Conservation (phyloP, 2,797 vertebrate genomes). For the Melanotaenia maccullochi region DNA sequence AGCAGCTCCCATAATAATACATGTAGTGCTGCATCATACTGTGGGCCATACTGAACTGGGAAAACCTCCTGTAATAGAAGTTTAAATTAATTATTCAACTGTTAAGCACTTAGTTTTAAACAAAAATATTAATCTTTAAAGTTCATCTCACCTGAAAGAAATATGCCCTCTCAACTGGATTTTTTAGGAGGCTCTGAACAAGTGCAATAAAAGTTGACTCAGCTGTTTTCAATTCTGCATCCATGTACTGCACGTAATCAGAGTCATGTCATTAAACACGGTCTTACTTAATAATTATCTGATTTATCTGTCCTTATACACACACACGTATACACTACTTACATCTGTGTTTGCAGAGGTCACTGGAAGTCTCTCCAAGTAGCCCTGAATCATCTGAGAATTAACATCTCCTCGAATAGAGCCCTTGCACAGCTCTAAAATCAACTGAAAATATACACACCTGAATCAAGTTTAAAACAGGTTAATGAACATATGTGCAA, state of each 20-base stretch:
- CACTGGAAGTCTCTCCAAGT: constrained; percentile 75
- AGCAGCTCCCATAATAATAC: constrained; percentile 86
- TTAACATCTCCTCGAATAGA: constrained; percentile 60
- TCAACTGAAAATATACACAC: constrained; percentile 67
- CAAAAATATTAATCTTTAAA: not conserved
- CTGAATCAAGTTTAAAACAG: not conserved
- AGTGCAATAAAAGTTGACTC: constrained; percentile 84
- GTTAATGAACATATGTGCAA: not conserved
- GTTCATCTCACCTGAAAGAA: constrained; percentile 79
- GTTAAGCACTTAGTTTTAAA: not conserved
- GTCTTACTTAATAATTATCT: not conserved
- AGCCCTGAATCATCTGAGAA: constrained; percentile 60
- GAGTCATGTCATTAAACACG: constrained; percentile 11
- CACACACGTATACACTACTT: constrained; percentile 34
- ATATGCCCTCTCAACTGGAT: constrained; percentile 80
- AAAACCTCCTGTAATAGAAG: constrained; percentile 81
- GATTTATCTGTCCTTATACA: fast-evolving
- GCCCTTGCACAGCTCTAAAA: constrained; percentile 83
- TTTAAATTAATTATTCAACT: not conserved
- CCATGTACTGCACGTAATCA: constrained; percentile 59
- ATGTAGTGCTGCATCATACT: constrained; percentile 82
- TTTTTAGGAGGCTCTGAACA: constrained; percentile 82
- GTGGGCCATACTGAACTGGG: constrained; percentile 84
- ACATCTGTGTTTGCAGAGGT: constrained; percentile 57
- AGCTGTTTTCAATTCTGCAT: constrained; percentile 78